These are phyloP conservation scores for Turritopsis rubra DNA, from an alignment of 30 jellyfish, hydroid and myxozoan species.

Conservation along the genomic window DNA sequence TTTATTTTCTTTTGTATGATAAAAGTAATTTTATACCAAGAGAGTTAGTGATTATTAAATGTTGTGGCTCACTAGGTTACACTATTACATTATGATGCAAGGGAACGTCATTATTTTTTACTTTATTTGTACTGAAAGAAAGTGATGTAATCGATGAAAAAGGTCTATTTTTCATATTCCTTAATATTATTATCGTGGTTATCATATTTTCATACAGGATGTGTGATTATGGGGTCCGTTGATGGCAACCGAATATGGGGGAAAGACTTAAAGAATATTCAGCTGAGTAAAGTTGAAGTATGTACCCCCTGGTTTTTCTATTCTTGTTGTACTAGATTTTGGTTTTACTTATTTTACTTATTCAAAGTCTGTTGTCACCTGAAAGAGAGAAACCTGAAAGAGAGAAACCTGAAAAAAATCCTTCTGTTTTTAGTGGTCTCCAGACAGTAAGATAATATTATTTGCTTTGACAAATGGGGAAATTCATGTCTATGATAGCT, in stretches of 20 bases:
- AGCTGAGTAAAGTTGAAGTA: constrained; percentile 82
- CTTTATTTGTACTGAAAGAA: too few species aligned
- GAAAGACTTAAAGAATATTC: constrained; percentile 73
- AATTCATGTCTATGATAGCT: constrained; percentile 73
- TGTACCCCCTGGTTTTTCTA: too few species aligned
- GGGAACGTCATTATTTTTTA: too few species aligned
- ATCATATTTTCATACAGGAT: constrained; percentile 34
- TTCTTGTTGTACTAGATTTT: too few species aligned
- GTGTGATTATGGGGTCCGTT: constrained; percentile 93
- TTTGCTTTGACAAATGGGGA: constrained; percentile 86
- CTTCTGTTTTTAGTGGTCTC: constrained; percentile 74
- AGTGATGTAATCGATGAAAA: too few species aligned
- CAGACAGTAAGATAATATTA: constrained; percentile 80
- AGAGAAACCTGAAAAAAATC: background rate
- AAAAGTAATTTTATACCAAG: too few species aligned
- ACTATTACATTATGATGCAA: too few species aligned
- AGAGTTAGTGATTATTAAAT: too few species aligned
- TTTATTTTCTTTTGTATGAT: too few species aligned
- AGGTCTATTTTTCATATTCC: too few species aligned
- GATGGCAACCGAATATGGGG: constrained; percentile 99
- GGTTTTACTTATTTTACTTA: background rate
- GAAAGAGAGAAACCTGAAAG: background rate
- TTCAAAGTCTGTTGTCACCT: background rate
- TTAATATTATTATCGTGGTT: too few species aligned
- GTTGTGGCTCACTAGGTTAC: too few species aligned